phyloP scores from a whole-genome alignment of 30 jellyfish, hydroid and myxozoan genomes.

The Nemopilema nomurai region DNA sequence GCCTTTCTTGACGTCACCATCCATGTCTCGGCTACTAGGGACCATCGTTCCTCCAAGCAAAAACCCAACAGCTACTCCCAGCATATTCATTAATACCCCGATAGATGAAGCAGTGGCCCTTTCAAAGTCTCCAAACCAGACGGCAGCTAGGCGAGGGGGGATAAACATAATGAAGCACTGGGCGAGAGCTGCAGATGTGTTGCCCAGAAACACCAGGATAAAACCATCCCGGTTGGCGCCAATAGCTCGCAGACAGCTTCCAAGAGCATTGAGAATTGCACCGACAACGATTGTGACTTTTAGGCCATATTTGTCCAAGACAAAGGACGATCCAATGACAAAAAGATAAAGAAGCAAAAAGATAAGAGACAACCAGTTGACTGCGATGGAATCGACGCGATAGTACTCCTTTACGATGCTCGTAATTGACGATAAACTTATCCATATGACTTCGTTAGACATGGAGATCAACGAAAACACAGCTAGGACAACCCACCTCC shows the following conservation, averaged over 20 bases:
- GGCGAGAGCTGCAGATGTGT: conserved; percentile 88
- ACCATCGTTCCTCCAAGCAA: conserved; percentile 91
- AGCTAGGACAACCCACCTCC: conserved; percentile 86
- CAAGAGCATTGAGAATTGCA: conserved; percentile 84
- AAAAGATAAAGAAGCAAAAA: conserved; percentile 73
- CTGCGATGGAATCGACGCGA: conserved; percentile 75
- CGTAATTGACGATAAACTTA: conserved; percentile 83
- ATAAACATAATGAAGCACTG: conserved; percentile 82
- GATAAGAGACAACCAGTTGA: conserved; percentile 86
- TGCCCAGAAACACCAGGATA: conserved; percentile 74
- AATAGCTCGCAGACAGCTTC: conserved; percentile 81
- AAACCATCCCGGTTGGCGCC: conserved; percentile 92
- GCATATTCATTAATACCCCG: conserved; percentile 88
- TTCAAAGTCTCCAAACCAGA: conserved; percentile 93
- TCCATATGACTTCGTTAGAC: conserved; percentile 91
- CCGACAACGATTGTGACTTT: conserved; percentile 78
- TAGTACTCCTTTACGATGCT: conserved; percentile 81
- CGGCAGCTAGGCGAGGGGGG: conserved; percentile 93
- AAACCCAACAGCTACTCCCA: conserved; percentile 95
- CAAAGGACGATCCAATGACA: conserved; percentile 69
- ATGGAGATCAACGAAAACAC: conserved; percentile 84
- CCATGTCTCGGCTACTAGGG: conserved; percentile 70
- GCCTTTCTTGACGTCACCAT: conserved; percentile 59
- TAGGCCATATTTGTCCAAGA: conserved; percentile 81
- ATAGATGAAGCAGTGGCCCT: conserved; percentile 96